Conservation (phyloP, 2,797 vertebrate genomes). For the Moxostoma hubbsi region DNA sequence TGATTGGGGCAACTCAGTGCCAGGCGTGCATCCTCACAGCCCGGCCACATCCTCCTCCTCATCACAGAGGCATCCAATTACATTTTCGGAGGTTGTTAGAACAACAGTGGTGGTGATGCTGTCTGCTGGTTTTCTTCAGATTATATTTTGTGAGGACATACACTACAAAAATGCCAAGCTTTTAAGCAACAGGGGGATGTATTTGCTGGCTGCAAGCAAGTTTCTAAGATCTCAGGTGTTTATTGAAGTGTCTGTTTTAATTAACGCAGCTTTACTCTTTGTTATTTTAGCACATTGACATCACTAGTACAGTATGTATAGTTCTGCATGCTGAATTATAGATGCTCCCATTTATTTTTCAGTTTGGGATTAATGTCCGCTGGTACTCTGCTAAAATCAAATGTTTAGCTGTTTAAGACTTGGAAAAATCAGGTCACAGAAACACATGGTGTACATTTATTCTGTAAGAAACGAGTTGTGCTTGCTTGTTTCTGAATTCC, state of each 20-base stretch:
- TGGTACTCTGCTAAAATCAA: slow-evolving; percentile 53
- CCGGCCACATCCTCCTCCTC: too few species aligned
- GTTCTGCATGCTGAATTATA: slow-evolving; percentile 53
- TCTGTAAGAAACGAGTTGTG: neutral
- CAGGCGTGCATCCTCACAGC: too few species aligned
- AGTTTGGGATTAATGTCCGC: slow-evolving; percentile 56
- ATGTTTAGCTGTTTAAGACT: slow-evolving; percentile 43
- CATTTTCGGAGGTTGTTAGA: slow-evolving; percentile 56
- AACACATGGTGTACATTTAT: slow-evolving; percentile 15
- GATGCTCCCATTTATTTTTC: slow-evolving; percentile 58
- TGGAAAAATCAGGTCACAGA: slow-evolving; percentile 49
- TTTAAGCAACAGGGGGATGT: slow-evolving; percentile 44
- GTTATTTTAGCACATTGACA: slow-evolving; percentile 52
- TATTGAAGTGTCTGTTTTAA: slow-evolving; percentile 60
- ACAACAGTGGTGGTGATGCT: neutral
- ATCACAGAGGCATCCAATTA: slow-evolving; percentile 53
- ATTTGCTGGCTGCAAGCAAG: slow-evolving; percentile 45
- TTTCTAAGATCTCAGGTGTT: slow-evolving; percentile 54
- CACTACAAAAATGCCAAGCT: slow-evolving; percentile 48
- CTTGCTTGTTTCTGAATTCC: neutral
- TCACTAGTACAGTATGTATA: slow-evolving; percentile 51
- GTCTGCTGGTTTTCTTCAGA: slow-evolving; percentile 34
- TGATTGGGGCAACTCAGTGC: too few species aligned
- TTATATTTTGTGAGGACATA: slow-evolving; percentile 44
- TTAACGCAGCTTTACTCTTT: slow-evolving; percentile 50